Percentiles rank a stretch among this genome's conserved stretches.
Conservation (phyloP, 2,797 vertebrate genomes). For the Craterocephalus amniculus region DNA sequence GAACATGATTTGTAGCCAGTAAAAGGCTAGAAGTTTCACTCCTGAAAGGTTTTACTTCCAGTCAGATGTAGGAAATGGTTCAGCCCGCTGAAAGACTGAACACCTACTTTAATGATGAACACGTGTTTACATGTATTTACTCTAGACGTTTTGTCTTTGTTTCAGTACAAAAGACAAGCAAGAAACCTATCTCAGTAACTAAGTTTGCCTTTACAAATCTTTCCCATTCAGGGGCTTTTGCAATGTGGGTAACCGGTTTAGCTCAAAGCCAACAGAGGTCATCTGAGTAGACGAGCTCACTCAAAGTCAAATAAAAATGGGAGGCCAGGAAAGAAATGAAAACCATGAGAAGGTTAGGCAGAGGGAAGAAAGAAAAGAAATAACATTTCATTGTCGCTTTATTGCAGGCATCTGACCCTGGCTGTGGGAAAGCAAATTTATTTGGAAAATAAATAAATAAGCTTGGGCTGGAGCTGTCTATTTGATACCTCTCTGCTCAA, state of each 20-base stretch:
- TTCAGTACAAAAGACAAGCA: background rate
- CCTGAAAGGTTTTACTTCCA: background rate
- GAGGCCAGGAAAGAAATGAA: conserved; percentile 26
- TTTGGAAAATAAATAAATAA: conserved; percentile 64
- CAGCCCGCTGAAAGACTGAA: conserved; percentile 16
- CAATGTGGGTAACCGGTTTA: conserved; percentile 9
- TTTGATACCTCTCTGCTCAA: conserved; percentile 66
- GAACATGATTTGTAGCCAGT: too few relatives aligned
- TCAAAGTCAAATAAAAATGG: conserved; percentile 13
- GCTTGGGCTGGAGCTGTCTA: conserved; percentile 61
- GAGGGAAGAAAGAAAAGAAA: conserved; percentile 28
- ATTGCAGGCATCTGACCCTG: conserved; percentile 54
- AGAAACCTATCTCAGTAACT: background rate
- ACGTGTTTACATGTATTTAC: too few relatives aligned
- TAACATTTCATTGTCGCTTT: conserved; percentile 51
- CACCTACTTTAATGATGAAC: conserved; percentile 12
- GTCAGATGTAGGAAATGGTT: conserved; percentile 1
- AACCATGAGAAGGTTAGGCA: conserved; percentile 12
- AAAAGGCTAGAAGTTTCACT: too few relatives aligned
- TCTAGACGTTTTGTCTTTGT: background rate
- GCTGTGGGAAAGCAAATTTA: conserved; percentile 62
- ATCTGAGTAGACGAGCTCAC: conserved; percentile 10
- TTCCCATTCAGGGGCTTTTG: background rate
- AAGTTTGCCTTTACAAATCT: background rate
- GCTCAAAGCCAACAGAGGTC: conserved; percentile 8